Base-by-base conservation (phyloP, 2,888 invertebrate genomes). In the Polyommatus icarus region DNA sequence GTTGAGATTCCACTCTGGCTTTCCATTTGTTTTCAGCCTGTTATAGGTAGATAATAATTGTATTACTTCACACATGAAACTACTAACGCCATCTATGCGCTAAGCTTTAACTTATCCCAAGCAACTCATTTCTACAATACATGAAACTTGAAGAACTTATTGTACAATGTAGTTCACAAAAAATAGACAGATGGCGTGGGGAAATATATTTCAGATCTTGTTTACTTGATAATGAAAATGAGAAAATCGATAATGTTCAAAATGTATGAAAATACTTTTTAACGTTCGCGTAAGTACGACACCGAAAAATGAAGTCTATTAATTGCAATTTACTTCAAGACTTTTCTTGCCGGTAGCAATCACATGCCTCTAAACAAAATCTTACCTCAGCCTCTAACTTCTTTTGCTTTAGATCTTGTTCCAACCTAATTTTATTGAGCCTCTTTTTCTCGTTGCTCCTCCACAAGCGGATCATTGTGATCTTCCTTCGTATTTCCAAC, bases 391-490 rank as follows among this genome's bases (percentile, higher is more conserved):
- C 87, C 79, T 93, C 91, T 78, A 87, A 76, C 32, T 82, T 83
- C 78, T 82, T 89, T 73, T 84, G 78, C 75, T 90, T 91, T 1
- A 86, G 80, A 36, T 91, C 90, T 76, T 85, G 84, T n/a, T 93
- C 92, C 5, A 86, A 85, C 80, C 88, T 89, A 8, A 92, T 76
- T 61, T 93, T 82, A 71, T 87, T 87, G 75, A 90, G 10, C 12
- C 94, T 83, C 61, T 91, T 92, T 86, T 85, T 91, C 84, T 94
- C 94, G 76, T 93, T 92, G 20, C 84, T 73, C 36, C 93, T 84
- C 94, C 94, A 94, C 81, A 87, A 88, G 1, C 93, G 86, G 76
- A 94, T 85, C 94, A 93, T 92, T 0, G 90, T 91, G 78, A 94
- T 94, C 83, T 93, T 93, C 50, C 94, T 83, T 12, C 92, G 83